Evolutionary conservation across 2,113 vertebrate species (phyloP).

Genomic region (Barnardius zonarius): DNA sequence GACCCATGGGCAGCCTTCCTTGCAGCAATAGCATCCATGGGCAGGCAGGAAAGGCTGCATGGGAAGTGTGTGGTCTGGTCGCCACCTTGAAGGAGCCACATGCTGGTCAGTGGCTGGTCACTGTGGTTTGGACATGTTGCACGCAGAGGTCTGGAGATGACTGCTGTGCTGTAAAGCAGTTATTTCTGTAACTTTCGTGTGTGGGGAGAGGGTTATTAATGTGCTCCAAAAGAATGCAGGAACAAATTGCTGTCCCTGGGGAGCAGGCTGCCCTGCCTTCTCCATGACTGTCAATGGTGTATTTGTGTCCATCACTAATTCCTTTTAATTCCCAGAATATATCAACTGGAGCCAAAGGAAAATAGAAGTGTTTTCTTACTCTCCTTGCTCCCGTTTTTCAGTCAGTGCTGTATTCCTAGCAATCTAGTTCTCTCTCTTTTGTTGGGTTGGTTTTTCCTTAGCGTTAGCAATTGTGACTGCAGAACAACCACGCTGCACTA

Average conservation of each 20-base stretch:
- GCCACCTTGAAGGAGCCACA: not conserved
- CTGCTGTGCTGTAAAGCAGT: not conserved
- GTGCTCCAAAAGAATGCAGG: not conserved
- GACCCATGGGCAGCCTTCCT: not conserved
- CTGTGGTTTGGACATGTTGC: not conserved
- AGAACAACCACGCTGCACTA: not conserved
- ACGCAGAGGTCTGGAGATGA: not conserved
- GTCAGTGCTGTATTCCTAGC: not conserved
- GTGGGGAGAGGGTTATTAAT: not conserved
- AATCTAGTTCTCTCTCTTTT: not conserved
- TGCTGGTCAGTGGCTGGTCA: not conserved
- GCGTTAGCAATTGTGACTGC: not conserved
- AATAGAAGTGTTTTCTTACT: not conserved
- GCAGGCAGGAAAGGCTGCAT: not conserved
- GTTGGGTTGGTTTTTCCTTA: not conserved
- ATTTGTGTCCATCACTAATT: not conserved
- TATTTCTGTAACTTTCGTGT: not conserved
- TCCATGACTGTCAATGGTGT: fast-evolving
- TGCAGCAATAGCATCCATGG: fast-evolving
- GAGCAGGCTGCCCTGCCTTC: no score
- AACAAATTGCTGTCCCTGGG: not conserved
- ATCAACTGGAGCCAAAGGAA: not conserved
- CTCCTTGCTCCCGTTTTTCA: not conserved
- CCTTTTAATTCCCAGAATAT: not conserved
- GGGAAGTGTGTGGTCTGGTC: not conserved